These are phyloP conservation scores for Prosopocoilus inquinatus DNA, from an alignment of 2,888 invertebrate species.

Conservation along the genomic window DNA sequence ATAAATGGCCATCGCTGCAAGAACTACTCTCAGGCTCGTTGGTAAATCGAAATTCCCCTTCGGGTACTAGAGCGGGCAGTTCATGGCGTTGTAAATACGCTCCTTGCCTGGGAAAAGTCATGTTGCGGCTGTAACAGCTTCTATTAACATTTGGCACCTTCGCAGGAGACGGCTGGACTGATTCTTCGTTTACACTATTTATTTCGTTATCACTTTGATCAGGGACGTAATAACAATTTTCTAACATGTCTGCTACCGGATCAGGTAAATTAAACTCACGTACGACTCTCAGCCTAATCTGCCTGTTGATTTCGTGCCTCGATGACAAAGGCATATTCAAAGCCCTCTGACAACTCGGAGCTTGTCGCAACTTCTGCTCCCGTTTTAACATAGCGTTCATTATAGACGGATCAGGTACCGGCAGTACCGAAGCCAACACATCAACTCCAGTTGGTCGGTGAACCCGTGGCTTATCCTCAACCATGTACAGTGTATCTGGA, in stretches of 20 bases:
- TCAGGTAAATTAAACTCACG: slow-evolving; percentile 94
- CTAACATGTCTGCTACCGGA: slow-evolving; percentile 75
- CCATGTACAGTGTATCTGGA: slow-evolving; percentile 93
- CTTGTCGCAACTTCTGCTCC: slow-evolving; percentile 77
- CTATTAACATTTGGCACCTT: slow-evolving; percentile 38
- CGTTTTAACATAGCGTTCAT: slow-evolving; percentile 80
- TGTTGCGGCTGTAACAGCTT: slow-evolving; percentile 59
- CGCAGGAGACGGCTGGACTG: slow-evolving; percentile 51
- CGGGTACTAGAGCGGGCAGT: slow-evolving; percentile 64
- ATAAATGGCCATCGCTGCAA: slow-evolving; percentile 68
- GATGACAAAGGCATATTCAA: slow-evolving; percentile 73
- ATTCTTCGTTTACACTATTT: slow-evolving; percentile 33
- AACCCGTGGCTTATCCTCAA: slow-evolving; percentile 58
- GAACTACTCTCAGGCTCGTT: slow-evolving; percentile 56
- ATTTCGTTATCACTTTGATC: slow-evolving; percentile 44
- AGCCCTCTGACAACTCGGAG: slow-evolving; percentile 78
- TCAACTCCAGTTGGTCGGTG: slow-evolving; percentile 59
- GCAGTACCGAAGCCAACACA: slow-evolving; percentile 63
- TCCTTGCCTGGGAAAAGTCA: slow-evolving; percentile 60
- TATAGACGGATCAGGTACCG: slow-evolving; percentile 75
- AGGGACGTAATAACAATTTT: slow-evolving; percentile 50
- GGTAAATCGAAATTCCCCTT: slow-evolving; percentile 55
- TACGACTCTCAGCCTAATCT: slow-evolving; percentile 84
- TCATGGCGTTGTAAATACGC: slow-evolving; percentile 57
- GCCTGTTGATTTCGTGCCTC: slow-evolving; percentile 71